Base-by-base conservation (phyloP, 1,140 invertebrate genomes). In the Lordiphosa clarofinis region DNA sequence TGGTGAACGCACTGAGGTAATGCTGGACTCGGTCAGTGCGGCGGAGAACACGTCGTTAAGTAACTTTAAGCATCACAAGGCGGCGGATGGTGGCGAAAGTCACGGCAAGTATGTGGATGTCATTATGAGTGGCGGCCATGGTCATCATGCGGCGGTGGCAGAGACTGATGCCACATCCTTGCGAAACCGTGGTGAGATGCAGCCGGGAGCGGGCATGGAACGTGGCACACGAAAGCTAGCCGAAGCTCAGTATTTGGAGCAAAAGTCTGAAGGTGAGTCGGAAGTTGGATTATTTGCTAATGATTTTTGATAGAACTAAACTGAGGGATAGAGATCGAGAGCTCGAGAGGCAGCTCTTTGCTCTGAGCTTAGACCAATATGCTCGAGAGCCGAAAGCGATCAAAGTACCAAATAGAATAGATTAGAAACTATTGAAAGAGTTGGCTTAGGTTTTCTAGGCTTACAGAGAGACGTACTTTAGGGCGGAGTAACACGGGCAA, bases 191-290 rank as follows among this genome's bases (percentile, higher is more conserved):
- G 40, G n/a, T 28, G 40, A 13, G 15, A 28, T 10, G 15, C 19
- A 49, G n/a, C 12, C 38, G 11, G 48, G 37, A 12, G 46, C 40
- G 39, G 44, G 13, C 5, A 28, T 33, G 21, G 37, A 44, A 28
- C 40, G 42, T 48, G 19, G 54, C 52, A 39, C 24, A 28, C 24
- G 24, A 28, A 28, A 28, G 24, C 5, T 28, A 28, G 24, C 6
- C 24, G 24, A 28, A 7, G 6, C 62, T 31, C 47, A 43, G 5
- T 65, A 63, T 44, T 57, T 65, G 47, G 67, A 71, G 67, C 61
- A 50, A 56, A 61, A 55, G 37, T 65, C 35, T 62, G 58, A 71
- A 58, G 68, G 62, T 71, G 55, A 60, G 21, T n/a, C 10, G 15
- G 15, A 15, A 15, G 15, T 15, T 15, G 15, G 15, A 15, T n/a